phyloP scores from a whole-genome alignment of 2,888 invertebrate species.

The Strigamia transsilvanica region DNA sequence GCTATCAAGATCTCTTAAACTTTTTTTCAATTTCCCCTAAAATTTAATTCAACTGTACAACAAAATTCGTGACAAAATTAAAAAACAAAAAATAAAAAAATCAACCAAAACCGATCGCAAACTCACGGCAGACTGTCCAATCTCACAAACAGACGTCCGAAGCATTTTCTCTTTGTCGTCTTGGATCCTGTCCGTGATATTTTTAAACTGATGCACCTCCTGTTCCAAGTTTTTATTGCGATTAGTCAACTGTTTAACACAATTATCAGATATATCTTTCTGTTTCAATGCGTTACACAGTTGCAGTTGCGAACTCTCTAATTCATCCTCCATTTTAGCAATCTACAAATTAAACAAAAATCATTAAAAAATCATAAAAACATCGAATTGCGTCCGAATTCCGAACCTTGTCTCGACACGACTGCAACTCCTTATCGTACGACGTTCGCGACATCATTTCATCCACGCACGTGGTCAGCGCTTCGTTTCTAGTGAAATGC shows the following conservation, averaged over 20 bases:
- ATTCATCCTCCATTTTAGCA: neutral
- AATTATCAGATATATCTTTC: neutral
- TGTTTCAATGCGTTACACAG: neutral
- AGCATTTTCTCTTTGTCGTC: neutral
- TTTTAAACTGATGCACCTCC: slow-evolving; percentile 23
- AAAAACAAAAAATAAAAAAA: neutral
- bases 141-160: neutral
- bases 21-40: slow-evolving; percentile 35
- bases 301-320: neutral
- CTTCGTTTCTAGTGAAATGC: neutral
- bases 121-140: slow-evolving; percentile 3
- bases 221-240: slow-evolving; percentile 40
- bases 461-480: neutral
- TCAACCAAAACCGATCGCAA: neutral
- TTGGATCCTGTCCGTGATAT: slow-evolving; percentile 17
- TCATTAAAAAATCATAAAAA: neutral
- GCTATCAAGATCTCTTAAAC: slow-evolving; percentile 24
- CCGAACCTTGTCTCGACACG: neutral
- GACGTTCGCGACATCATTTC: neutral
- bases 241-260: neutral
- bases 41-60: neutral
- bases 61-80: neutral
- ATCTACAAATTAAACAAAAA: slow-evolving; percentile 13
- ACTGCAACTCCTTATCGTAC: neutral
- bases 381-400: neutral